Evolutionary conservation across 2,888 invertebrate genomes (phyloP), one percentile per base, ranked within the genome.

Genomic region (Cerastis rubricosa): DNA sequence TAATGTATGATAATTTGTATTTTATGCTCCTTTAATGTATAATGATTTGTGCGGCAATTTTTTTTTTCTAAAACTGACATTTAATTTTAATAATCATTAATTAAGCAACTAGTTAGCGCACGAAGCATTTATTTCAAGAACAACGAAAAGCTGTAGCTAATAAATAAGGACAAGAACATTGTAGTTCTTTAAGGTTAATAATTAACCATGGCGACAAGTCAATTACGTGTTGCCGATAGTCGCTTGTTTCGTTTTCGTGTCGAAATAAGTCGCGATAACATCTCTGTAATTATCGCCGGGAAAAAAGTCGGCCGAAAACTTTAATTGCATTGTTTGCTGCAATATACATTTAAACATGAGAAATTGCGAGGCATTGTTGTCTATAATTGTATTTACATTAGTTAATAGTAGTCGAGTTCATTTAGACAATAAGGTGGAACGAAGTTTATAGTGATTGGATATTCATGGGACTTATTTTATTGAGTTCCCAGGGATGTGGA

Each of bases 131-230:
- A 71, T 49, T 29, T 71, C 5, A 19, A 72, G 40, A 35, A 49
- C 43, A 57, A 64, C 29, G 2, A 79, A 71, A 80, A 54, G 11
- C 29, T 45, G n/a, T 47, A 64, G 1, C 29, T 35, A 43, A 57
- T 80, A 51, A 43, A 14, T 43, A 29, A 66, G 29, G 45, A 64
- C 57, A 63, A n/a, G 11, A 47, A 78, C 22, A 49, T 68, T 59
- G 25, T 71, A 54, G 22, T 76, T 80, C 66, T 86, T 84, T 88
- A 83, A 83, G 81, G 78, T 75, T 86, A 83, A 81, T 86, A 88
- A 87, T 89, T 88, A 90, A 85, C 88, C 72, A 79, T 80, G 86
- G 76, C 85, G 84, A 87, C 88, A 88, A 88, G 85, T 86, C 85
- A 89, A 90, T 90, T 91, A 89, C 87, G 83, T 78, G 87, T 80